Conservation (phyloP, 1,140 invertebrate species). For the Drosophila pachea region DNA sequence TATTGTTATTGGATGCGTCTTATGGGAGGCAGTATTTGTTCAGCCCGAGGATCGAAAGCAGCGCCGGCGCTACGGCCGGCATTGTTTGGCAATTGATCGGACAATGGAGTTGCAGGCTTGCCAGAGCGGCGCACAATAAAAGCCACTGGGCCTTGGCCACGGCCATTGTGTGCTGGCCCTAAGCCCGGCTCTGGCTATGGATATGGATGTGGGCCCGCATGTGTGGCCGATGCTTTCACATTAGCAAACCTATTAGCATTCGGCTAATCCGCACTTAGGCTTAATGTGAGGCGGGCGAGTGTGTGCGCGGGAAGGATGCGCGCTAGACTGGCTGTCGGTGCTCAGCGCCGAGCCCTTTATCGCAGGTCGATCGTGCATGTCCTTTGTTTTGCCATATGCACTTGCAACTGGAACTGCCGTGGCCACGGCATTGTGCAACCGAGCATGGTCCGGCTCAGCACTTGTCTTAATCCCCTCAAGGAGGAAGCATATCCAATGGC, state of each 20-base stretch:
- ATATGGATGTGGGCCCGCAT: constrained; percentile 15
- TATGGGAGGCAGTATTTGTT: not conserved
- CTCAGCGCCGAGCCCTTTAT: constrained; percentile 55
- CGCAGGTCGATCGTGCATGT: constrained; percentile 60
- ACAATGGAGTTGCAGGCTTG: constrained; percentile 44
- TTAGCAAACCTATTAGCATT: constrained; percentile 66
- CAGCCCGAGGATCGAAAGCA: constrained; percentile 23
- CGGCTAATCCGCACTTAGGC: constrained; percentile 66
- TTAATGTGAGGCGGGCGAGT: constrained; percentile 32
- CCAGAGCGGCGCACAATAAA: constrained; percentile 60
- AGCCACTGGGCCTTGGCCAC: constrained; percentile 42
- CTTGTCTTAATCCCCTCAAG: constrained; percentile 57
- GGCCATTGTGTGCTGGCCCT: constrained; percentile 34
- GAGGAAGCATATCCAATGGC: not conserved
- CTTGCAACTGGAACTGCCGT: constrained; percentile 20
- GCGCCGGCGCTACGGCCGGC: constrained; percentile 64
- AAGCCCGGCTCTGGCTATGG: constrained; percentile 3
- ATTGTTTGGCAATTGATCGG: constrained; percentile 64
- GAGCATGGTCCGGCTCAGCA: constrained; percentile 31
- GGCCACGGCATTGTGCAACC: constrained; percentile 74
- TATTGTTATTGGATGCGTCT: no score
- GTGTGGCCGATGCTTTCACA: constrained; percentile 51
- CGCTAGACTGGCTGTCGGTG: constrained; percentile 54
- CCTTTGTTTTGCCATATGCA: constrained; percentile 54
- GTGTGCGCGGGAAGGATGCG: constrained; percentile 11